Conservation (phyloP, 2,888 invertebrate genomes). For the Fragum whitleyi region DNA sequence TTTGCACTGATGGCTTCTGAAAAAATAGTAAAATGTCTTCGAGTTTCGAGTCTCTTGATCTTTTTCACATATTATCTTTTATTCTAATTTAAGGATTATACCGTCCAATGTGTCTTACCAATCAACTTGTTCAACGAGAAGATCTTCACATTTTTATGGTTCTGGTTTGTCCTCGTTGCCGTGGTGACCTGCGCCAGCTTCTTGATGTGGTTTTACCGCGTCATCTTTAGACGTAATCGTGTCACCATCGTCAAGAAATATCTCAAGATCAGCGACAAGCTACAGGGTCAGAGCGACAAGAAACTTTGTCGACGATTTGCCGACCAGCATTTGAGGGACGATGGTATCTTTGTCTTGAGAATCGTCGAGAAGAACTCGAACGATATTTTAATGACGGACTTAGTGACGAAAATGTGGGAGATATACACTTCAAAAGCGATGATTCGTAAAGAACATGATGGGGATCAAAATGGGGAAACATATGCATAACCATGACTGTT, state of each 20-base stretch:
- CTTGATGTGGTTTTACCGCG: constrained; percentile 79
- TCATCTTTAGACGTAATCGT: constrained; percentile 74
- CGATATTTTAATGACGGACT: constrained; percentile 79
- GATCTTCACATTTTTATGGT: constrained; percentile 81
- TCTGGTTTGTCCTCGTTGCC: constrained; percentile 80
- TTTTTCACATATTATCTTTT: too few species aligned
- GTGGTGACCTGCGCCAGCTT: constrained; percentile 75
- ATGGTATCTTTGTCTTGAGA: constrained; percentile 78
- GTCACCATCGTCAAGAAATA: constrained; percentile 79
- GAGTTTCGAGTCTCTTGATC: too few species aligned
- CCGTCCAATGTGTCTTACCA: constrained; percentile 79
- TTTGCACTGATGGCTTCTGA: too few species aligned
- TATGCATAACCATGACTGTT: constrained; percentile 62
- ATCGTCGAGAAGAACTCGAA: constrained; percentile 80
- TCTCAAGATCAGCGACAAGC: constrained; percentile 76
- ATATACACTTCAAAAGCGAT: constrained; percentile 76
- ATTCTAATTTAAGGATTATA: constrained; percentile 76
- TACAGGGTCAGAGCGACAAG: constrained; percentile 77
- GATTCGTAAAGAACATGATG: constrained; percentile 72
- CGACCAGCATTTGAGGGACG: constrained; percentile 79
- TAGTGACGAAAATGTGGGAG: constrained; percentile 77
- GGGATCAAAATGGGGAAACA: constrained; percentile 68
- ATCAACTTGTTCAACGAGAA: too few species aligned
- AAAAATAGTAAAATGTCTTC: too few species aligned
- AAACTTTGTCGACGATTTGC: constrained; percentile 77